Conservation (phyloP, 2,797 vertebrate species). For the Sebastes matsubarae region DNA sequence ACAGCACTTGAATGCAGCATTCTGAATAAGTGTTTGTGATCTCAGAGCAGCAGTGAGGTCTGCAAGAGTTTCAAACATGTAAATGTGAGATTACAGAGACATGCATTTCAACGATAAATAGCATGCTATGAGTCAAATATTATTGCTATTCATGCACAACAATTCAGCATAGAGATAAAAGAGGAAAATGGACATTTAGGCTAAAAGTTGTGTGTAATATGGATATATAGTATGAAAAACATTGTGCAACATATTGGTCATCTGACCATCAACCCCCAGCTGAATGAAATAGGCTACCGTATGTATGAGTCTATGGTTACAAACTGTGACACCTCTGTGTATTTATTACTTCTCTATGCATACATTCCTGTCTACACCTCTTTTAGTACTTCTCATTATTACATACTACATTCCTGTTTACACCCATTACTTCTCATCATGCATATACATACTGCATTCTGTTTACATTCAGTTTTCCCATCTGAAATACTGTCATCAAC, state of each 20-base stretch:
- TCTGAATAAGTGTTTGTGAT: not conserved
- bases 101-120: not conserved
- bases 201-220: not conserved
- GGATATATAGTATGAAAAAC: not conserved
- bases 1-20: conserved; percentile 18
- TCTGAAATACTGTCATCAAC: too few species aligned
- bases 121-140: not conserved
- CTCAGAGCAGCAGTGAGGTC: not conserved
- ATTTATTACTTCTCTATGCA: too few species aligned
- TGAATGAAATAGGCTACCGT: not conserved
- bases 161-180: not conserved
- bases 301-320: too few species aligned
- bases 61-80: not conserved
- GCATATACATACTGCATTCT: too few species aligned
- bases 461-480: too few species aligned
- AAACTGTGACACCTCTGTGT: too few species aligned
- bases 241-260: not conserved
- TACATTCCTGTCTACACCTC: too few species aligned
- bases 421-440: too few species aligned
- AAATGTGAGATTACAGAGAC: not conserved
- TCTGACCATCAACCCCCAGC: not conserved
- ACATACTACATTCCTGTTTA: too few species aligned
- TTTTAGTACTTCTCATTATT: too few species aligned
- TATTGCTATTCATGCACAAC: not conserved
- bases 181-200: not conserved